Conservation (phyloP, 1,140 invertebrate genomes). For the Eupristina koningsbergeri region DNA sequence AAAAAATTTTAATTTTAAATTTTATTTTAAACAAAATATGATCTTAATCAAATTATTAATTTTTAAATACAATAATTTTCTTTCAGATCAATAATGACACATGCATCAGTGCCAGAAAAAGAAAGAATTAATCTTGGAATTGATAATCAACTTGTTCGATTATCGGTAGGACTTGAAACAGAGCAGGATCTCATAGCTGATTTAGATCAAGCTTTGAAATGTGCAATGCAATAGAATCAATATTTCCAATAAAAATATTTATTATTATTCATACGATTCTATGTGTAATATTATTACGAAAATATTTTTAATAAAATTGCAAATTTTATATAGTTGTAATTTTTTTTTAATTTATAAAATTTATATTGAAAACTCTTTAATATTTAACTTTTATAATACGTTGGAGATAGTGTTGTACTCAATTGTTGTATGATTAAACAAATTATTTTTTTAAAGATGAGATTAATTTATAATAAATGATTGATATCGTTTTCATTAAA, state of each 20-base stretch:
- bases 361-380: background rate
- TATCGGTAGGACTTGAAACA: slow-evolving; percentile 95
- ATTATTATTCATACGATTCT: background rate
- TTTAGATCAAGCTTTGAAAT: slow-evolving; percentile 84
- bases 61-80: slow-evolving; percentile 23
- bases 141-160: slow-evolving; percentile 87
- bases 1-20: too few relatives aligned
- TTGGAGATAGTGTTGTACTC: too few relatives aligned
- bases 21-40: too few relatives aligned
- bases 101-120: slow-evolving; percentile 84
- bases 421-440: too few relatives aligned
- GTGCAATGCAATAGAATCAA: slow-evolving; percentile 30
- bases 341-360: too few relatives aligned
- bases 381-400: too few relatives aligned
- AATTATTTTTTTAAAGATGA: too few relatives aligned
- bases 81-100: slow-evolving; percentile 82
- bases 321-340: too few relatives aligned
- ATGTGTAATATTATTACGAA: background rate
- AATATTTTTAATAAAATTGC: background rate
- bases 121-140: slow-evolving; percentile 86
- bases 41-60: background rate
- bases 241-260: background rate
- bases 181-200: slow-evolving; percentile 90
- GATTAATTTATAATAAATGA: too few relatives aligned
- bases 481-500: too few relatives aligned